Conservation (phyloP, 2,888 invertebrate genomes). For the Scotopteryx bipunctaria region DNA sequence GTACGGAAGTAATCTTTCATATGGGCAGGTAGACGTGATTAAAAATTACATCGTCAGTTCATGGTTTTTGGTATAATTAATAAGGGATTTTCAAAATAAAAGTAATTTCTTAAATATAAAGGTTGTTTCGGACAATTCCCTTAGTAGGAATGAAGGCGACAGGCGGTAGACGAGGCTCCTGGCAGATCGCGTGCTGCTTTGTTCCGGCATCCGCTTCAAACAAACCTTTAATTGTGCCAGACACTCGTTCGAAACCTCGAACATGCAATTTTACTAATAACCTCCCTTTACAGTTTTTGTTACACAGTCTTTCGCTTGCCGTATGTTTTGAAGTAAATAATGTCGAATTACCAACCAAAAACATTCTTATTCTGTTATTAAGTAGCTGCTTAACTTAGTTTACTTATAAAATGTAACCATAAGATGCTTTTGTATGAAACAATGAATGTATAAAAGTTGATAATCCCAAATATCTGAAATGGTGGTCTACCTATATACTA, state of each 20-base stretch:
- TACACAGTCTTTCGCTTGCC: slow-evolving; percentile 50
- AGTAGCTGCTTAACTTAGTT: too few species aligned
- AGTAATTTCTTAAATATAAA: too few species aligned
- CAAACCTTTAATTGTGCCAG: slow-evolving; percentile 65
- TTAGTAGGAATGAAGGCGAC: slow-evolving; percentile 48
- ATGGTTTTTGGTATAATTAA: background rate
- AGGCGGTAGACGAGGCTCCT: slow-evolving; percentile 66
- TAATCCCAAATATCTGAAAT: too few species aligned
- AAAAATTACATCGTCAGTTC: slow-evolving; percentile 2
- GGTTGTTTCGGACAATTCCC: slow-evolving; percentile 10
- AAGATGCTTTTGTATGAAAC: too few species aligned
- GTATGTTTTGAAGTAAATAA: slow-evolving; percentile 44
- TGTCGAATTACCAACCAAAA: background rate
- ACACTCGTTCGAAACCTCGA: slow-evolving; percentile 50
- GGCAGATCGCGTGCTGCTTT: slow-evolving; percentile 74
- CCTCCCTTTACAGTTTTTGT: slow-evolving; percentile 43
- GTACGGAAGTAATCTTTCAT: slow-evolving; percentile 48
- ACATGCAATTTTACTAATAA: slow-evolving; percentile 71
- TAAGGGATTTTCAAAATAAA: too few species aligned
- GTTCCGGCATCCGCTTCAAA: slow-evolving; percentile 71
- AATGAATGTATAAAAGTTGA: too few species aligned
- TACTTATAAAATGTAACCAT: too few species aligned
- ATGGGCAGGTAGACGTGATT: slow-evolving; percentile 31
- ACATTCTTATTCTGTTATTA: too few species aligned
- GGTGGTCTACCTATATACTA: too few species aligned